Base-by-base conservation (phyloP, 2,113 vertebrate species). In the Cettia cetti region DNA sequence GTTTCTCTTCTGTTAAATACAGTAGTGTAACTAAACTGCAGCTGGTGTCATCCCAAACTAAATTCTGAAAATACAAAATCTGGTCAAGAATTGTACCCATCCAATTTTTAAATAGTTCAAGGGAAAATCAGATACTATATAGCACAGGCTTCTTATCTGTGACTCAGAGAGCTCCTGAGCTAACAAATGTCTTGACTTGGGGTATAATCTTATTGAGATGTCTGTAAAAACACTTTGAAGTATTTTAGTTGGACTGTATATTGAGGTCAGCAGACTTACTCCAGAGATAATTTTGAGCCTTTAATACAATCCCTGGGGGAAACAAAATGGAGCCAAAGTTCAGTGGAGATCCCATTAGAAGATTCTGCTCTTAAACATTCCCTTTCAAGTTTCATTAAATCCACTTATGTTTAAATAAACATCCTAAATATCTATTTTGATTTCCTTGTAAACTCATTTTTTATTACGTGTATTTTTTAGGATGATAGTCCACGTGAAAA, bases 401-500 rank as follows among this genome's bases (percentile, higher is more conserved):
- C 23, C 19, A 56, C 20, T 64, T 87, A 50, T 13, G 47, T 83
- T 90, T 90, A 95, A 68, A 42, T 71, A 50, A 88, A 45, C 20
- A 35, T 86, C 11, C 63, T 86, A 66, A 81, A 90, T 72, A 82
- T 23, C 28, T 75, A 4, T 68, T 92, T 91, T 86, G 39, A 44
- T 94, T 95, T 93, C 16, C 23, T 31, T 20, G 53, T 82, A 64
- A 86, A 75, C 28, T 78, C 0, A 45, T 28, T 82, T 90, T 95
- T 54, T 50, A 20, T 94, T 90, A 59, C 45, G 95, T 82, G 64
- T 81, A 37, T 90, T 57, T 82, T 95, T 44, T 90, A 99, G 99
- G 99, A 99, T 92, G 99, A 99, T 72, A 98, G 98, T 85, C 98
- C 98, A 70, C 97, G 97, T 9, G 98, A 98, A 93, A 98, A 97